A percentile compares a stretch with the other conserved stretches of the same genome.
Evolutionary conservation across 2,888 invertebrate genomes (phyloP).

Genomic region (Venusia cambrica): DNA sequence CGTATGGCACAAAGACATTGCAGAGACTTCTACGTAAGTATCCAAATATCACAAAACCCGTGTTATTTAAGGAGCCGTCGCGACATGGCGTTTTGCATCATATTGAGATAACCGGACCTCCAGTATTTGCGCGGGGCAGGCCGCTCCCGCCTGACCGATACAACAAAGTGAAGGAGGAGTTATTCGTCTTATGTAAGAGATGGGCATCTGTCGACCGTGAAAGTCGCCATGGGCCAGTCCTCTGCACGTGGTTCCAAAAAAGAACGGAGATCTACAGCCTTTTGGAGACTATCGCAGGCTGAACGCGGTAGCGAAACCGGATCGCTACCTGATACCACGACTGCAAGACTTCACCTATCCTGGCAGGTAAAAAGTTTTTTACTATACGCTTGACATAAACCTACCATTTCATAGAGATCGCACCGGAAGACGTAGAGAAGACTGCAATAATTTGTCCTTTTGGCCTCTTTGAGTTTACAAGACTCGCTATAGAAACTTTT

Average conservation of each 20-base stretch:
- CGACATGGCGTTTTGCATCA: too few relatives aligned
- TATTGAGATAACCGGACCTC: conserved; percentile 44
- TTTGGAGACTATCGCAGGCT: conserved; percentile 3
- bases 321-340: neutral
- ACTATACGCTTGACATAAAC: too few relatives aligned
- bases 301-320: conserved; percentile 2
- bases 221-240: conserved; percentile 50
- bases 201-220: conserved; percentile 48
- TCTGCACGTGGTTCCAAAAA: conserved; percentile 26
- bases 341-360: neutral
- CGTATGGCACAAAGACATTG: too few relatives aligned
- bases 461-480: too few relatives aligned
- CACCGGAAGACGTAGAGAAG: too few relatives aligned
- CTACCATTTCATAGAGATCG: too few relatives aligned
- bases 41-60: too few relatives aligned
- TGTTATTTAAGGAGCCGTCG: too few relatives aligned
- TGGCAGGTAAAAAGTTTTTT: too few relatives aligned
- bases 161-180: conserved; percentile 39
- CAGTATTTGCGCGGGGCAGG: conserved; percentile 36
- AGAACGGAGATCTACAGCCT: conserved; percentile 23
- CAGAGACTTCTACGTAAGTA: too few relatives aligned
- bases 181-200: conserved; percentile 39
- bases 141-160: conserved; percentile 43
- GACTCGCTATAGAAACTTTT: too few relatives aligned
- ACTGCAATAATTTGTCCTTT: too few relatives aligned